Conservation (phyloP, 1,140 invertebrate species). For the Parasteatoda tepidariorum region DNA sequence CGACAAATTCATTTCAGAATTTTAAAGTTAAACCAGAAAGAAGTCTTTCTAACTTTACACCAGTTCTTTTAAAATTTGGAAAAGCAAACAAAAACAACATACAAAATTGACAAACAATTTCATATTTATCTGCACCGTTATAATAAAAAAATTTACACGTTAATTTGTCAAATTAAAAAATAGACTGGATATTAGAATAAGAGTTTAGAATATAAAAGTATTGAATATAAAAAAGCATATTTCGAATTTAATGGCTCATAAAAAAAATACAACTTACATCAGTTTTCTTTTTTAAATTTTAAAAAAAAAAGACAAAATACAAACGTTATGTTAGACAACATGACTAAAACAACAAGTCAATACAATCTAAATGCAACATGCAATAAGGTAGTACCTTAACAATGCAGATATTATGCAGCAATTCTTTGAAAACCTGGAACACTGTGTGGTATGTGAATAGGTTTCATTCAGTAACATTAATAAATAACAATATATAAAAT, state of each 20-base stretch:
- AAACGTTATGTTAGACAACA: conserved; percentile 3
- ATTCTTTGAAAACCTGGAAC: conserved; percentile 30
- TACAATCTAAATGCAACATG: conserved; percentile 54
- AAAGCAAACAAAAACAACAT: neutral
- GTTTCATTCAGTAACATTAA: conserved; percentile 32
- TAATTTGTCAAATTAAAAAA: neutral
- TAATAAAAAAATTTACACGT: neutral
- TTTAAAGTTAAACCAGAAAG: neutral
- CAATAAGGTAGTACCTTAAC: conserved; percentile 27
- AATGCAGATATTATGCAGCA: conserved; percentile 17
- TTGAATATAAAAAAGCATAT: neutral
- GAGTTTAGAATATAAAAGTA: neutral
- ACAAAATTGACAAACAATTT: neutral
- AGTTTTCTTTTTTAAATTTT: neutral
- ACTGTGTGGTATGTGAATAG: neutral
- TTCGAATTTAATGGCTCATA: neutral
- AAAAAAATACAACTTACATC: neutral
- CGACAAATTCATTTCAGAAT: neutral
- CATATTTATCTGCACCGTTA: neutral
- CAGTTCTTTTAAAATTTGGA: neutral
- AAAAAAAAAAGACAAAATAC: neutral
- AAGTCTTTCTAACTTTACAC: neutral
- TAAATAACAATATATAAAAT: conserved; percentile 55
- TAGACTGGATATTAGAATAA: neutral
- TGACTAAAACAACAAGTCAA: conserved; percentile 38